A percentile compares a stretch with the other conserved stretches of the same genome.
Evolutionary conservation across 2,888 invertebrate genomes (phyloP).

Genomic region (Omphaloscelis lunosa): DNA sequence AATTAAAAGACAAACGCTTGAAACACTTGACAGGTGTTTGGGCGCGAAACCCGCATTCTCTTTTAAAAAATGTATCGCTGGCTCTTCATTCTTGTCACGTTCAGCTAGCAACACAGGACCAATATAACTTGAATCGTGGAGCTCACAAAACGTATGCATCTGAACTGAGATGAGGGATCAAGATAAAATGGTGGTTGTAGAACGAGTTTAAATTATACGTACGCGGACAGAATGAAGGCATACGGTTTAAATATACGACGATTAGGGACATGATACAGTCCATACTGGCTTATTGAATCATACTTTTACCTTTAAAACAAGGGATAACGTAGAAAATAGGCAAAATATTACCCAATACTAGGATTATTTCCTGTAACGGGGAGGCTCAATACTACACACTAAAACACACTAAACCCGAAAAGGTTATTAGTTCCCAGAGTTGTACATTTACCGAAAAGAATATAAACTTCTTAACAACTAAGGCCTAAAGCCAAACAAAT

Average conservation of each 20-base stretch:
- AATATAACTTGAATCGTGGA: constrained; percentile 66
- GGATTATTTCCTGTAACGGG: background rate
- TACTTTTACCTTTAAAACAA: constrained; percentile 6
- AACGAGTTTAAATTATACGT: constrained; percentile 69
- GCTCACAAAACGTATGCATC: constrained; percentile 63
- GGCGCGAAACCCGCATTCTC: constrained; percentile 84
- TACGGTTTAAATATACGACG: constrained; percentile 55
- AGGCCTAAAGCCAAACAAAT: constrained; percentile 36
- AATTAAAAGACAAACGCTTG: constrained; percentile 72
- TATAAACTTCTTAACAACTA: background rate
- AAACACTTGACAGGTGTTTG: constrained; percentile 82
- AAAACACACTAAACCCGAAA: background rate
- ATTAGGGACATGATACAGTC: constrained; percentile 57
- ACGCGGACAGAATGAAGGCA: constrained; percentile 72
- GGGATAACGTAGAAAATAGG: background rate
- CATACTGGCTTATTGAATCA: constrained; percentile 47
- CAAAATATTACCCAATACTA: background rate
- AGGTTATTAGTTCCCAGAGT: background rate
- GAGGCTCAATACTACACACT: too few relatives aligned
- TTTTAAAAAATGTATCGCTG: constrained; percentile 76
- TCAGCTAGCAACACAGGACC: constrained; percentile 68
- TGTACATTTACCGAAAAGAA: background rate
- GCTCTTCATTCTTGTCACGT: constrained; percentile 81
- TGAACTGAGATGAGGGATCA: constrained; percentile 44
- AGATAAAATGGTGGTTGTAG: constrained; percentile 55